A percentile compares a stretch with the other conserved stretches of the same genome.
Evolutionary conservation across 1,140 invertebrate species (phyloP).

Genomic region (Psilanteris sp.): DNA sequence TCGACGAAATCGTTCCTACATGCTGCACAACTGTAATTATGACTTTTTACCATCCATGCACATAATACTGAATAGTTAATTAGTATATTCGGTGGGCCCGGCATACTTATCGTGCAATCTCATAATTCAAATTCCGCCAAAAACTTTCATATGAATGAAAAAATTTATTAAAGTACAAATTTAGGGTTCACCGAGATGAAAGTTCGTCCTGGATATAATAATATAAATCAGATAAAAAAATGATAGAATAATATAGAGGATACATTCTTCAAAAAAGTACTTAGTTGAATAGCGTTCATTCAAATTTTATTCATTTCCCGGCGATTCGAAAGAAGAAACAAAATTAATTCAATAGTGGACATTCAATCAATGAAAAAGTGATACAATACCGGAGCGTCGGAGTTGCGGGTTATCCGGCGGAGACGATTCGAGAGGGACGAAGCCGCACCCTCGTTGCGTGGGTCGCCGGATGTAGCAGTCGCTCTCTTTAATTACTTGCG

Average conservation of each 20-base stretch:
- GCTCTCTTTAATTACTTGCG: slow-evolving; percentile 80
- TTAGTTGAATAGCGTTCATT: slow-evolving; percentile 12
- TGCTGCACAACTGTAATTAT: slow-evolving; percentile 31
- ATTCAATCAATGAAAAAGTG: slow-evolving; percentile 50
- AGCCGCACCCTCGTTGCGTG: slow-evolving; percentile 79
- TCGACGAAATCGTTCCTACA: slow-evolving; percentile 10
- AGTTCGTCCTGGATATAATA: slow-evolving; percentile 23
- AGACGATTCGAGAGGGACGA: slow-evolving; percentile 63
- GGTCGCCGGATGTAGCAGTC: slow-evolving; percentile 80
- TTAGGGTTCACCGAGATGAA: slow-evolving; percentile 40
- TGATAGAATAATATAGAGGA: slow-evolving; percentile 29
- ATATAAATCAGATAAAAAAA: slow-evolving; percentile 52
- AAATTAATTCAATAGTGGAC: slow-evolving; percentile 30
- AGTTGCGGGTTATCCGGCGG: slow-evolving; percentile 59
- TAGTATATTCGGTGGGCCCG: slow-evolving; percentile 41
- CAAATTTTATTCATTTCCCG: slow-evolving; percentile 41
- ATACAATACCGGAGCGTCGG: slow-evolving; percentile 29
- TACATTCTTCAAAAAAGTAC: slow-evolving; percentile 26
- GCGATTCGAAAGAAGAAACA: slow-evolving; percentile 21
- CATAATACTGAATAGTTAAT: slow-evolving; percentile 54
- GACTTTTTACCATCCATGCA: slow-evolving; percentile 39
- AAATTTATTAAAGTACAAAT: slow-evolving; percentile 55
- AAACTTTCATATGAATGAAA: slow-evolving; percentile 45
- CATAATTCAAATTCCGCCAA: slow-evolving; percentile 47
- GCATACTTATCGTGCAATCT: slow-evolving; percentile 42